phyloP scores from a whole-genome alignment of 1,140 invertebrate species.

The Cyrtorhinus lividipennis region DNA sequence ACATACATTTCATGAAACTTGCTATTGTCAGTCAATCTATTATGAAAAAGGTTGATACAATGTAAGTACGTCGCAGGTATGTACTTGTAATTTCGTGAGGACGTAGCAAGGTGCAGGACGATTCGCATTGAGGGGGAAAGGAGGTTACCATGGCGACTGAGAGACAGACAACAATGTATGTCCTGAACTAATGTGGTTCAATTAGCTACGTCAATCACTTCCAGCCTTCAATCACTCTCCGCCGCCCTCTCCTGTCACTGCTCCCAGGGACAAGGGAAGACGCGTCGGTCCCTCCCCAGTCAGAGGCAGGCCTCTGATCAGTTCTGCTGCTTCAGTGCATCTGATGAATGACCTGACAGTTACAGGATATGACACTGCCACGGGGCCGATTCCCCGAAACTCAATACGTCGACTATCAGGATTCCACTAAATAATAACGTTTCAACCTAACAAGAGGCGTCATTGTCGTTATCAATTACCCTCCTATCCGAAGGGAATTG shows the following conservation, averaged over 20 bases:
- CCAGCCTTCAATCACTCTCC: not conserved
- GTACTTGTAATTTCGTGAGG: no score
- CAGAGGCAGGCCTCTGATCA: not conserved
- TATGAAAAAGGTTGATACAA: no score
- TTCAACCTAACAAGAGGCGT: not conserved
- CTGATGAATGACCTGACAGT: conserved; percentile 1
- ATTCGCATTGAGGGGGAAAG: not conserved
- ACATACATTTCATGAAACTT: no score
- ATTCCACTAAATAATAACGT: not conserved
- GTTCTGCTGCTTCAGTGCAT: not conserved
- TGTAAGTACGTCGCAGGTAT: no score
- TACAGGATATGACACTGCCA: not conserved
- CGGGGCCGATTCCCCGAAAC: not conserved
- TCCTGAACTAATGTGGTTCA: conserved; percentile 7
- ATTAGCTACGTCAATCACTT: conserved; percentile 8
- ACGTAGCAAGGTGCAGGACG: no score
- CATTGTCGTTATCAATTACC: not conserved
- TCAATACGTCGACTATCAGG: not conserved
- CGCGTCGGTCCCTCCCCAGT: not conserved
- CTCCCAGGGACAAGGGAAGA: not conserved
- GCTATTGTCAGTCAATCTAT: no score
- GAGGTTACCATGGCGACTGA: not conserved
- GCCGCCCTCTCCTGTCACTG: not conserved
- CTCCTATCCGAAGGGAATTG: no score
- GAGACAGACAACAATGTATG: conserved; percentile 8